phyloP scores from a whole-genome alignment of 2,888 invertebrate genomes.

The Eupithecia dodoneata region DNA sequence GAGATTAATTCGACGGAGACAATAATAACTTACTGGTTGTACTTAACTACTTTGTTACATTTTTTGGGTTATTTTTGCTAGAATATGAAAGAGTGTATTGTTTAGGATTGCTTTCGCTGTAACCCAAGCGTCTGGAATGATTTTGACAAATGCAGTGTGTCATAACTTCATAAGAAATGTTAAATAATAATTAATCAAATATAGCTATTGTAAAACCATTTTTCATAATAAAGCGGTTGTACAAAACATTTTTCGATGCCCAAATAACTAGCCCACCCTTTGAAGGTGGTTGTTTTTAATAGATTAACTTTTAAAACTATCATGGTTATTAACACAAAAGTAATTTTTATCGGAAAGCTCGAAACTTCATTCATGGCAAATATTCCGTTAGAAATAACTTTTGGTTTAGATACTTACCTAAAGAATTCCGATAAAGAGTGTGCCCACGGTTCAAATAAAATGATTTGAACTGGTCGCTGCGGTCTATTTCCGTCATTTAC shows the following conservation, averaged over 20 bases:
- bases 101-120: neutral
- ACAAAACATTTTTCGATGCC: neutral
- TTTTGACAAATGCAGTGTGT: neutral
- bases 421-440: no score
- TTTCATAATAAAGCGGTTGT: neutral
- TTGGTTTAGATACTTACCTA: no score
- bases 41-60: neutral
- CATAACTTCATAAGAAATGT: neutral
- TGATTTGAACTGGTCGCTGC: neutral
- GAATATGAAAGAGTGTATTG: neutral
- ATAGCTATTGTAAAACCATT: neutral
- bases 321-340: no score
- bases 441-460: neutral
- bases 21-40: neutral
- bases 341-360: no score
- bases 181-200: neutral
- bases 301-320: no score
- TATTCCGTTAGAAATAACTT: no score
- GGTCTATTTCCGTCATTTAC: neutral
- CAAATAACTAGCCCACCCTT: neutral
- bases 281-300: neutral
- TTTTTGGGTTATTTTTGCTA: neutral
- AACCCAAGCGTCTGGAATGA: neutral
- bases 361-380: no score
- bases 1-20: neutral